A percentile compares a stretch with the other conserved stretches of the same genome.
Evolutionary conservation across 2,888 invertebrate species (phyloP).

Genomic region (Parelbella ahira): DNA sequence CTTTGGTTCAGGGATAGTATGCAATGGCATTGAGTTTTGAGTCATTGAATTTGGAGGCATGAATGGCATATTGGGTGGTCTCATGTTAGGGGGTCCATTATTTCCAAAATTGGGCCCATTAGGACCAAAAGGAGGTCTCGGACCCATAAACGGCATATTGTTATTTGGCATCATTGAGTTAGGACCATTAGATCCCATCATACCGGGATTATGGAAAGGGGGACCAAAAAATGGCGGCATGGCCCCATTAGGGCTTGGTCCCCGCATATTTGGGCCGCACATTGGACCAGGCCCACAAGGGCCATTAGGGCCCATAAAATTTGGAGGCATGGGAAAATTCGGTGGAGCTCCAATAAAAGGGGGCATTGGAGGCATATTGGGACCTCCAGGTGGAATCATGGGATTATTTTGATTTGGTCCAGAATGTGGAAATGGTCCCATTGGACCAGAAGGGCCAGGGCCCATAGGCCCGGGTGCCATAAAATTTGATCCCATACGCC

Average conservation of each 20-base stretch:
- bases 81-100: conserved; percentile 33
- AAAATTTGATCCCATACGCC: conserved; percentile 34
- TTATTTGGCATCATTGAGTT: conserved; percentile 52
- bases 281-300: conserved; percentile 48
- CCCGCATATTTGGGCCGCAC: conserved; percentile 44
- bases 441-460: conserved; percentile 29
- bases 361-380: conserved; percentile 49
- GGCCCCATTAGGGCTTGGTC: conserved; percentile 45
- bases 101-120: conserved; percentile 50
- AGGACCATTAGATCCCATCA: conserved; percentile 47
- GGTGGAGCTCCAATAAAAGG: conserved; percentile 60
- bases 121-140: conserved; percentile 60
- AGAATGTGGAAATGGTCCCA: conserved; percentile 29
- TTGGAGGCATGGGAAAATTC: conserved; percentile 63
- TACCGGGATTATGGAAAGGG: conserved; percentile 42
- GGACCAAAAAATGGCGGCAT: conserved; percentile 49
- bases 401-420: conserved; percentile 37
- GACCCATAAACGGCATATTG: conserved; percentile 61
- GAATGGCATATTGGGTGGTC: conserved; percentile 53
- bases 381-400: conserved; percentile 39
- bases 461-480: conserved; percentile 33
- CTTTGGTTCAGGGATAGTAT: conserved; percentile 41
- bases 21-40: conserved; percentile 36
- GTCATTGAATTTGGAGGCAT: conserved; percentile 48
- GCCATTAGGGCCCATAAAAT: conserved; percentile 65